Conservation (phyloP, 2,888 invertebrate genomes). For the Argyra leucocephala region DNA sequence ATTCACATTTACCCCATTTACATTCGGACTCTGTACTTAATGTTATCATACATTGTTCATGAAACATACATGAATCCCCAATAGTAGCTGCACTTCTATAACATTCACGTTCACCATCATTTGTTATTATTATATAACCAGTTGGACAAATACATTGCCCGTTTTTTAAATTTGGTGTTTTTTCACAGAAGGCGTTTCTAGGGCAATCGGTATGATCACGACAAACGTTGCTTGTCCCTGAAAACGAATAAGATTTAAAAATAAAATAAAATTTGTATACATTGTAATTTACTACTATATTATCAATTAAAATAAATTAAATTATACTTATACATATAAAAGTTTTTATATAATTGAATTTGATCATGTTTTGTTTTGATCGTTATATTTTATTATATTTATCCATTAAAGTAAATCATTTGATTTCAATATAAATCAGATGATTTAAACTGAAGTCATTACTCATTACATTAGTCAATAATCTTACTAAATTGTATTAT, state of each 20-base stretch:
- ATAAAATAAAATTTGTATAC: neutral
- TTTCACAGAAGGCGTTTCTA: conserved; percentile 24
- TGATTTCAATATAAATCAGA: too few species aligned
- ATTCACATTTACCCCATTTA: conserved; percentile 34
- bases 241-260: conserved; percentile 9
- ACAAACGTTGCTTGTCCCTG: conserved; percentile 26
- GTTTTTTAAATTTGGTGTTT: conserved; percentile 23
- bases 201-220: conserved; percentile 23
- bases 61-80: conserved; percentile 35
- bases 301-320: too few species aligned
- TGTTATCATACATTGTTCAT: conserved; percentile 40
- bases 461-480: too few species aligned
- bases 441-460: too few species aligned
- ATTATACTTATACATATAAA: too few species aligned
- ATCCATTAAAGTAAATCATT: too few species aligned
- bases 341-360: too few species aligned
- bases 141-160: conserved; percentile 28
- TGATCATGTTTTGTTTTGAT: too few species aligned
- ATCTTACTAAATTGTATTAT: too few species aligned
- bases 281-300: too few species aligned
- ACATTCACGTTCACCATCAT: conserved; percentile 23
- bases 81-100: conserved; percentile 32
- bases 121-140: conserved; percentile 25
- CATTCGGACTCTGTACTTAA: conserved; percentile 36
- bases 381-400: too few species aligned